Evolutionary conservation across 2,797 vertebrate genomes (phyloP), one percentile per base, ranked within the genome.

Genomic region (Parambassis ranga): DNA sequence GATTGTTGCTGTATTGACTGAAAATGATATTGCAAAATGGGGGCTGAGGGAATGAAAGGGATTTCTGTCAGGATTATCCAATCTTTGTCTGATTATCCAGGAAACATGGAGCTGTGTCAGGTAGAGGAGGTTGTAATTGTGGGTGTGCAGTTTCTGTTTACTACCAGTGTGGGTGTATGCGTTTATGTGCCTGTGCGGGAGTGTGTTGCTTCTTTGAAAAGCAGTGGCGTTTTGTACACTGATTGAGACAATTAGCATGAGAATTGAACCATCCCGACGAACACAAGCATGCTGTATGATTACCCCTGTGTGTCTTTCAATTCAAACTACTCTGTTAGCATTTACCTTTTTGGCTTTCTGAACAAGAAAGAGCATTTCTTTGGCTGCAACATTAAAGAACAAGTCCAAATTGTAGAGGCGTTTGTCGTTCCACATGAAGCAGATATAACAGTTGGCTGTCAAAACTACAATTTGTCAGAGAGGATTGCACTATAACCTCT

Each of bases 241-340:
- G 90, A 92, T 90, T 91, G 88, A 85, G 62, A 87, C 81, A 78
- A 92, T 93, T 90, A 90, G 83, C 84, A 90, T 90, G 83, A 92
- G 89, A 91, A 93, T 87, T 86, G 87, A 90, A 91, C 90, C 91
- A 90, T 92, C 89, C 91, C 84, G 75, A 78, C 57, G 61, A n/a
- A n/a, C 71, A 81, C 69, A 65, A 51, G 70, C 57, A 60, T 20
- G 64, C 78, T 42, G 83, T 76, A 68, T 86, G 87, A 90, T 90
- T 91, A 85, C 72, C 55, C 61, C 75, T 58, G 77, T 64, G 76
- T 65, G 56, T 75, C 60, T 75, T 38, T 59, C 64, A 19, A 61
- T 80, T 81, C 79, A 67, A n/a, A 48, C 67, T 56, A 37, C 41
- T 60, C 63, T 44, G 23, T 71, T 76, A 63, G 59, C 82, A 2